A percentile compares a stretch with the other conserved stretches of the same genome.
These are phyloP conservation scores for Tiliqua scincoides DNA, from an alignment of 2,113 vertebrate genomes.

Conservation along the genomic window DNA sequence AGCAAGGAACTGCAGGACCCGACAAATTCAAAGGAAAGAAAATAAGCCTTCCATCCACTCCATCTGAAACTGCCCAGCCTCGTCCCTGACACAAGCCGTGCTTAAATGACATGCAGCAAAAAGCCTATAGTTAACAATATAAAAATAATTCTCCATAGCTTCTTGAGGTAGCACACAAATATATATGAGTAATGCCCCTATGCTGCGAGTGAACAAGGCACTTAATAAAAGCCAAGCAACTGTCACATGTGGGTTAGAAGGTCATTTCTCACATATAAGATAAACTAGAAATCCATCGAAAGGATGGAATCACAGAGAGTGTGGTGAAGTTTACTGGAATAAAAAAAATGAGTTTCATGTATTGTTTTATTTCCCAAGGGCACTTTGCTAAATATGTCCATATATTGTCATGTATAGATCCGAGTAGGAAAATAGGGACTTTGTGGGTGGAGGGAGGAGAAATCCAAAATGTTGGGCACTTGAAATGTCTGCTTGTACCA, in stretches of 20 bases:
- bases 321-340: constrained; percentile 72
- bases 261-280: constrained; percentile 78
- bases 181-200: constrained; percentile 74
- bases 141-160: constrained; percentile 74
- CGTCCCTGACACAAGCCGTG: constrained; percentile 26
- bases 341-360: constrained; percentile 74
- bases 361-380: constrained; percentile 76
- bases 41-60: not conserved
- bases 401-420: constrained; percentile 24
- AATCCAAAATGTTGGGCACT: constrained; percentile 49
- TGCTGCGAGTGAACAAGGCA: constrained; percentile 66
- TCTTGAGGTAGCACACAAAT: constrained; percentile 65
- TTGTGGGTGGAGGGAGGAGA: not conserved
- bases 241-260: constrained; percentile 79
- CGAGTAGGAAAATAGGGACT: not conserved
- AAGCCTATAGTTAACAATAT: constrained; percentile 62
- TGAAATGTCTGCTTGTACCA: constrained; percentile 46
- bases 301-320: constrained; percentile 63
- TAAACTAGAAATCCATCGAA: constrained; percentile 75
- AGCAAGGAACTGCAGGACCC: constrained; percentile 27
- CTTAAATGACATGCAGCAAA: constrained; percentile 60
- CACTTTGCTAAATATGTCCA: constrained; percentile 70
- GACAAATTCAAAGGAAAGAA: constrained; percentile 9
- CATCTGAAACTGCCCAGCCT: constrained; percentile 39
- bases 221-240: constrained; percentile 80